These are phyloP conservation scores for Phrynocephalus forsythii DNA, from an alignment of 2,797 vertebrate species.

Conservation along the genomic window DNA sequence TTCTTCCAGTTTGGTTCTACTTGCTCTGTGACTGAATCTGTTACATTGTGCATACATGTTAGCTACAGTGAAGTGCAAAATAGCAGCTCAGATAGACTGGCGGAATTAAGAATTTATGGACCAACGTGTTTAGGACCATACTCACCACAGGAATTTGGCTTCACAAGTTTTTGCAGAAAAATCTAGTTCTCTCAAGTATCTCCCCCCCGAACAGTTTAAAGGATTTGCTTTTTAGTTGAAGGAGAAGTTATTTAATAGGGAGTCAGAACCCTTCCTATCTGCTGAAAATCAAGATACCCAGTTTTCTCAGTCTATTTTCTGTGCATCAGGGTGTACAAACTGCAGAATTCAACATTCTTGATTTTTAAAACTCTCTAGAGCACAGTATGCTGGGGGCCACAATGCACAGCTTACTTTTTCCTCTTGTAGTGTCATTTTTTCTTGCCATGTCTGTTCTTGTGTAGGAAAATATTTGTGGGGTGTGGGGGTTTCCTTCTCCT, in stretches of 20 bases:
- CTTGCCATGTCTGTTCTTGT: neutral
- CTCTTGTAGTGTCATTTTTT: constrained; percentile 26
- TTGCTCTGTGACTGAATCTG: neutral
- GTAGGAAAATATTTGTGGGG: neutral
- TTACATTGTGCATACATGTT: too few relatives aligned
- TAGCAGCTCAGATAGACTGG: neutral
- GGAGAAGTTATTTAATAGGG: too few relatives aligned
- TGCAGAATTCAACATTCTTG: neutral
- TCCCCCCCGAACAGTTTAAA: neutral
- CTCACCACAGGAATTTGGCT: neutral
- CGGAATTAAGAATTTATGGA: neutral
- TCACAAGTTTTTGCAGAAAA: neutral
- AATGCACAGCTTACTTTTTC: neutral
- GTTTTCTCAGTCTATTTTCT: neutral
- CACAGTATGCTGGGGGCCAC: neutral
- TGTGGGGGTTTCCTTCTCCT: neutral
- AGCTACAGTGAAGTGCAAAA: neutral
- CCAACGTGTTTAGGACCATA: too few relatives aligned
- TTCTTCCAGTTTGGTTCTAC: neutral
- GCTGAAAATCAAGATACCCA: too few relatives aligned
- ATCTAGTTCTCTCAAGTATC: neutral
- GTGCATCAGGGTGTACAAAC: neutral
- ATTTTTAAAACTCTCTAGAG: neutral
- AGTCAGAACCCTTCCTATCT: too few relatives aligned
- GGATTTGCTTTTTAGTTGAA: neutral